phyloP scores from a whole-genome alignment of 2,888 invertebrate species.

The Chrysopilus asiliformis region DNA sequence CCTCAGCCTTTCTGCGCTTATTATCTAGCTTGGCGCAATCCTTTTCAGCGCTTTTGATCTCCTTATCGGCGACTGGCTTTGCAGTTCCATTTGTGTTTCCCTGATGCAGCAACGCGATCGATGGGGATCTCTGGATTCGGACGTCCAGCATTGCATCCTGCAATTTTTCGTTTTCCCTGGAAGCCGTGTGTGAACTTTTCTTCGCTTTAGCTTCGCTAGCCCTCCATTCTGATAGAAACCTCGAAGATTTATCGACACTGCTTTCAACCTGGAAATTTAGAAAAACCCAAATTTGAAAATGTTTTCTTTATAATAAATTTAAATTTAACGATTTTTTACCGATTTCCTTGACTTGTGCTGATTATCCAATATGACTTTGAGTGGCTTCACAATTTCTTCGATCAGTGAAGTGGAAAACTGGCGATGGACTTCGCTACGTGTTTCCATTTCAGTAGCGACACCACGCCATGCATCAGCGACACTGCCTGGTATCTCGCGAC shows the following conservation, averaged over 20 bases:
- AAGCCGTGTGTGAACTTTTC: constrained; percentile 73
- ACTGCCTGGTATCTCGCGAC: constrained; percentile 61
- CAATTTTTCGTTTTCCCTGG: constrained; percentile 82
- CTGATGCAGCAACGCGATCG: constrained; percentile 32
- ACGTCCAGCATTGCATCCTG: constrained; percentile 61
- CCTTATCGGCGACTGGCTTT: constrained; percentile 34
- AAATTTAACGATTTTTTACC: constrained; percentile 30
- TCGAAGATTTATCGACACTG: constrained; percentile 73
- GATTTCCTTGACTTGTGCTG: constrained; percentile 58
- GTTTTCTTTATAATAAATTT: neutral
- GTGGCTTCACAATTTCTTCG: constrained; percentile 82
- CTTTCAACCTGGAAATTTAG: constrained; percentile 45
- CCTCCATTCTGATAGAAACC: constrained; percentile 71
- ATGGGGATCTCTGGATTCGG: constrained; percentile 37
- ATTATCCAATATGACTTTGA: constrained; percentile 56
- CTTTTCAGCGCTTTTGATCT: constrained; percentile 43
- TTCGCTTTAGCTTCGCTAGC: constrained; percentile 78
- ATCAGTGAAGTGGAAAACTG: constrained; percentile 62
- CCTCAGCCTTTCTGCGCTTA: constrained; percentile 80
- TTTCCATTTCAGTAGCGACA: constrained; percentile 84
- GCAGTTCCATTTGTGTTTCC: constrained; percentile 24
- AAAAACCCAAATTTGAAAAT: constrained; percentile 1
- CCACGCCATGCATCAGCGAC: constrained; percentile 85
- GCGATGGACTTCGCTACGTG: constrained; percentile 80
- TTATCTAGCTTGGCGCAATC: constrained; percentile 68